A percentile compares a stretch with the other conserved stretches of the same genome.
Conservation (phyloP, 2,113 vertebrate genomes). For the Hippocampus abdominalis region DNA sequence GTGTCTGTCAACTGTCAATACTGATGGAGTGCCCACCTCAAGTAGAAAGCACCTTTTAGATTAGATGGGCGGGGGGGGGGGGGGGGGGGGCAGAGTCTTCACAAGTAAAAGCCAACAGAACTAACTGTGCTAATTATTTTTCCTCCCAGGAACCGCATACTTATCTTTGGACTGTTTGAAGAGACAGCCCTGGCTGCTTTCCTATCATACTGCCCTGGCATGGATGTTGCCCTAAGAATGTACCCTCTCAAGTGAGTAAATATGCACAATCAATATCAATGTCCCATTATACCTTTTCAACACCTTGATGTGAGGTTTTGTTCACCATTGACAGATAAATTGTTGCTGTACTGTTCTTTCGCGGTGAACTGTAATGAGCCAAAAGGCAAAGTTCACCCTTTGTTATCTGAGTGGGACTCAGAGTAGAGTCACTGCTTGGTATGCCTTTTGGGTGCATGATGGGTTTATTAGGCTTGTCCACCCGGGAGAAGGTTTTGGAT, state of each 20-base stretch:
- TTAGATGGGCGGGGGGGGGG: too few species aligned
- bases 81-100: too few species aligned
- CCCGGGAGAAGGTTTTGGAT: not conserved
- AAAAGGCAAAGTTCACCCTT: not conserved
- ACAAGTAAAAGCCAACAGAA: not conserved
- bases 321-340: not conserved
- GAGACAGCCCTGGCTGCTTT: conserved; percentile 78
- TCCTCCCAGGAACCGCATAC: conserved; percentile 71
- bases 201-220: conserved; percentile 79
- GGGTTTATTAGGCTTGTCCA: not conserved
- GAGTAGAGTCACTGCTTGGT: not conserved
- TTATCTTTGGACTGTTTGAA: conserved; percentile 79
- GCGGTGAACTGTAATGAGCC: not conserved
- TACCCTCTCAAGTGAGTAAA: conserved; percentile 77
- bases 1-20: too few species aligned
- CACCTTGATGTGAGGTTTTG: not conserved
- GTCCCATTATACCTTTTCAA: not conserved
- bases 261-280: not conserved
- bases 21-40: too few species aligned
- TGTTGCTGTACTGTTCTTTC: not conserved
- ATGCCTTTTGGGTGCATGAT: not conserved
- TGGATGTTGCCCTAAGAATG: conserved; percentile 81
- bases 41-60: too few species aligned
- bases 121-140: not conserved
- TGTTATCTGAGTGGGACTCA: not conserved